These are phyloP conservation scores for Mesitornis unicolor DNA, from an alignment of 2,113 vertebrate species.

Conservation along the genomic window DNA sequence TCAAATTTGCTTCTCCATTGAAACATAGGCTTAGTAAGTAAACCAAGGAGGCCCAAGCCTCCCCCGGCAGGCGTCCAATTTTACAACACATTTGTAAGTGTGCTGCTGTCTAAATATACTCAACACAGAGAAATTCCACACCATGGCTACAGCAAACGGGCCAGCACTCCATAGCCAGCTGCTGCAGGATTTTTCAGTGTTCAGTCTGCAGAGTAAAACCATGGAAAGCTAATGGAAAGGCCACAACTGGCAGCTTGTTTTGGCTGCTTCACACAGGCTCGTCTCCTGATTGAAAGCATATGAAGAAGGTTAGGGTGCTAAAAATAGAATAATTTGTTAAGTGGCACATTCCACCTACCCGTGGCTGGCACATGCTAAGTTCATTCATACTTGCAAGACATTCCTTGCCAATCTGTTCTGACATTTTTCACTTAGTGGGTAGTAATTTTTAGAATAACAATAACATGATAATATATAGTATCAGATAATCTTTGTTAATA, in stretches of 20 bases:
- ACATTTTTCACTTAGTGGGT: neutral
- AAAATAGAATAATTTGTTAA: constrained; percentile 58
- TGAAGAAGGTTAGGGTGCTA: constrained; percentile 18
- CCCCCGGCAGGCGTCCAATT: constrained; percentile 52
- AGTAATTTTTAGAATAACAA: neutral
- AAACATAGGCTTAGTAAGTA: constrained; percentile 59
- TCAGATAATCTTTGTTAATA: neutral
- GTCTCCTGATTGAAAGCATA: constrained; percentile 16
- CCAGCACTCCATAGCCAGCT: constrained; percentile 14
- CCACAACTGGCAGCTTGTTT: constrained; percentile 10
- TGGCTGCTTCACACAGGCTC: neutral
- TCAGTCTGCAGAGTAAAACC: constrained; percentile 1
- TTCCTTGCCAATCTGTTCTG: neutral
- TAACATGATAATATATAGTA: neutral
- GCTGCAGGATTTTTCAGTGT: neutral
- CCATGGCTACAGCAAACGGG: constrained; percentile 44
- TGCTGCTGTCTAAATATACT: constrained; percentile 74
- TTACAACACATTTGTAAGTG: constrained; percentile 64
- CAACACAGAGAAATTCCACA: constrained; percentile 75
- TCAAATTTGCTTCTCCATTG: constrained; percentile 58
- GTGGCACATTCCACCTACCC: constrained; percentile 32
- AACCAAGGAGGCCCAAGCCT: constrained; percentile 50
- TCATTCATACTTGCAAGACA: constrained; percentile 35
- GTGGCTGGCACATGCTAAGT: constrained; percentile 21
- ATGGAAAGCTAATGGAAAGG: constrained; percentile 33